Evolutionary conservation across 2,888 invertebrate genomes (phyloP).

Genomic region (Hedychridium roseum): DNA sequence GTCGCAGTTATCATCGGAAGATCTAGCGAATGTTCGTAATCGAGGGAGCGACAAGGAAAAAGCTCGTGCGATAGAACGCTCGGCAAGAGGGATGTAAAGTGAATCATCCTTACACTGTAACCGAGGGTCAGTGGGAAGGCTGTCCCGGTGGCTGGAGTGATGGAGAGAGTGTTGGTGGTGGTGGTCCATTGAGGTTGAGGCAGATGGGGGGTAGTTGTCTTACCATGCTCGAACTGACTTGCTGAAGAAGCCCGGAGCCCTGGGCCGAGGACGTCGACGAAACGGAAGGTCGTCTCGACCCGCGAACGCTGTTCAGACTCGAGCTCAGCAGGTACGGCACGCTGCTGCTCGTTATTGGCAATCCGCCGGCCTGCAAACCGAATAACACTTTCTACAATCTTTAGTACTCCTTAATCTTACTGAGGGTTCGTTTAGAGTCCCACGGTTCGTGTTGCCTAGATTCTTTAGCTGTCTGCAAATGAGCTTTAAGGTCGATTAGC

Average conservation of each 20-base stretch:
- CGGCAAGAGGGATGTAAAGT: slow-evolving; percentile 51
- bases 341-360: slow-evolving; percentile 90
- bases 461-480: too few relatives aligned
- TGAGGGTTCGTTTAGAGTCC: too few relatives aligned
- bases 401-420: too few relatives aligned
- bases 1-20: background rate
- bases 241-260: slow-evolving; percentile 83
- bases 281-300: slow-evolving; percentile 77
- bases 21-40: slow-evolving; percentile 1
- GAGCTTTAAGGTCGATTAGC: too few relatives aligned
- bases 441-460: too few relatives aligned
- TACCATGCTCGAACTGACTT: slow-evolving; percentile 94
- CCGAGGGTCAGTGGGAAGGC: slow-evolving; percentile 66
- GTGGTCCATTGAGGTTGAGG: slow-evolving; percentile 72
- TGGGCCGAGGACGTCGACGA: slow-evolving; percentile 73
- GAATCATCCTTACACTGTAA: slow-evolving; percentile 65
- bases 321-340: slow-evolving; percentile 85
- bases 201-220: slow-evolving; percentile 78
- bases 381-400: too few relatives aligned
- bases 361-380: slow-evolving; percentile 78
- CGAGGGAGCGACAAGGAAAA: slow-evolving; percentile 4
- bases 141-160: slow-evolving; percentile 66
- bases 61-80: slow-evolving; percentile 22
- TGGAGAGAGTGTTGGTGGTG: slow-evolving; percentile 64
- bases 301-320: slow-evolving; percentile 78